A percentile compares a stretch with the other conserved stretches of the same genome.
phyloP scores from a whole-genome alignment of 2,113 vertebrate species.

The Nansenia antarctica region DNA sequence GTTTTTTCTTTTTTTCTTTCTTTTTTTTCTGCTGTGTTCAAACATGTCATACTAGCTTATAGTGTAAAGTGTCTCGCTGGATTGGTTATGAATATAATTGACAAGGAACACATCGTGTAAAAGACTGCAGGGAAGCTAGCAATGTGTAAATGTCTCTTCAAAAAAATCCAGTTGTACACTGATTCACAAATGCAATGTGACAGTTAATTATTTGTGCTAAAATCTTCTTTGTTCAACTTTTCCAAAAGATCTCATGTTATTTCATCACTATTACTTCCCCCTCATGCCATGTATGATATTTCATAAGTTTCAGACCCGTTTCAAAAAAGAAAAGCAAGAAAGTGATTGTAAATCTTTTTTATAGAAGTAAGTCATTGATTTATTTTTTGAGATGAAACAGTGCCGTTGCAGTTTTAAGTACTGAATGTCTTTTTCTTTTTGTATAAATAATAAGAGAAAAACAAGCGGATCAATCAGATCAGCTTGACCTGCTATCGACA shows the following conservation, averaged over 20 bases:
- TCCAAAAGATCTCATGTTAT: neutral
- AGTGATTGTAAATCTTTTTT: constrained; percentile 61
- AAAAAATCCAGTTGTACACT: neutral
- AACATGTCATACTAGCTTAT: constrained; percentile 13
- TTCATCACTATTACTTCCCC: neutral
- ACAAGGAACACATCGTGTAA: neutral
- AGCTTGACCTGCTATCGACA: constrained; percentile 30
- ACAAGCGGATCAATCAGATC: constrained; percentile 12
- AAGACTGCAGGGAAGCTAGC: neutral
- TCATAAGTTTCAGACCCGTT: constrained; percentile 7
- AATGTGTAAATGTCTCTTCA: neutral
- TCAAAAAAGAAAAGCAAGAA: constrained; percentile 38
- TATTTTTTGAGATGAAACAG: constrained; percentile 15
- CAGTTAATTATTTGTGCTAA: neutral
- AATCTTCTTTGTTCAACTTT: neutral
- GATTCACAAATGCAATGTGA: neutral
- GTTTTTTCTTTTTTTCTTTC: too few relatives aligned
- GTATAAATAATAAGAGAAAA: constrained; percentile 23
- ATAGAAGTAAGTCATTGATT: constrained; percentile 23
- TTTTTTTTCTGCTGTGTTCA: constrained; percentile 52
- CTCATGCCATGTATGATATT: neutral
- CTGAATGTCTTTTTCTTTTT: constrained; percentile 42
- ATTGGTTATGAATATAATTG: neutral
- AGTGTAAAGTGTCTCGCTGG: constrained; percentile 32
- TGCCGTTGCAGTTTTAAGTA: constrained; percentile 28